Base-by-base conservation (phyloP, 2,888 invertebrate species). In the Schrankia costaestrigalis region DNA sequence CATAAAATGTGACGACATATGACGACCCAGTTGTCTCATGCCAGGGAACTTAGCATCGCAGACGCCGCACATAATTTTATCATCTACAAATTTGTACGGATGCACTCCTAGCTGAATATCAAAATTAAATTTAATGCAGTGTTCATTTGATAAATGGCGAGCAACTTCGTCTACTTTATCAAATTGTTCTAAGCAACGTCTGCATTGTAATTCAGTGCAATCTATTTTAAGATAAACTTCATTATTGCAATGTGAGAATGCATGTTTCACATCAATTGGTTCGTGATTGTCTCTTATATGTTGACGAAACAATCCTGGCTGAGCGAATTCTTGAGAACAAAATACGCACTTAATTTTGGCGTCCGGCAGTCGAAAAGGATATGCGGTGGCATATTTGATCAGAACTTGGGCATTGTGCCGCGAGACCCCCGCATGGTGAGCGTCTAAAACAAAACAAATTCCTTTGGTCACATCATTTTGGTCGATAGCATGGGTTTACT, bases 361-460 rank as follows among this genome's bases (percentile, higher is more conserved):
- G 30, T 71, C 72, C 23, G 75, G 77, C 25, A 79, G 71, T 41
- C 78, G 66, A 65, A 79, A 81, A 52, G 80, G 80, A 64, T 75
- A 78, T 30, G 71, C 78, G 26, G 80, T 80, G 17, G 78, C 62
- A 54, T 66, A 71, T 59, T 60, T 61, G 64, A 80, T 63, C 46
- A 81, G 63, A 38, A 66, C 38, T 67, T 74, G 71, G 49, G 78
- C 79, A 63, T 80, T 80, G 54, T 67, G 68, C 53, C 70, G 74
- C 55, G 72, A 73, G 63, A 65, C 63, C 63, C 63, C 48, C 56
- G 70, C 63, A 62, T 67, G 68, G 19, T 26, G 25, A 30, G 60
- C 66, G 61, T 71, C 78, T 78, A 79, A 63, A 79, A 79, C 78
- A n/a, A 79, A 69, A 79, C 70, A 78, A 78, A 79, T 65, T 69